A percentile compares a stretch with the other conserved stretches of the same genome.
Evolutionary conservation across 2,797 vertebrate species (phyloP).

Genomic region (Glyptemys insculpta): DNA sequence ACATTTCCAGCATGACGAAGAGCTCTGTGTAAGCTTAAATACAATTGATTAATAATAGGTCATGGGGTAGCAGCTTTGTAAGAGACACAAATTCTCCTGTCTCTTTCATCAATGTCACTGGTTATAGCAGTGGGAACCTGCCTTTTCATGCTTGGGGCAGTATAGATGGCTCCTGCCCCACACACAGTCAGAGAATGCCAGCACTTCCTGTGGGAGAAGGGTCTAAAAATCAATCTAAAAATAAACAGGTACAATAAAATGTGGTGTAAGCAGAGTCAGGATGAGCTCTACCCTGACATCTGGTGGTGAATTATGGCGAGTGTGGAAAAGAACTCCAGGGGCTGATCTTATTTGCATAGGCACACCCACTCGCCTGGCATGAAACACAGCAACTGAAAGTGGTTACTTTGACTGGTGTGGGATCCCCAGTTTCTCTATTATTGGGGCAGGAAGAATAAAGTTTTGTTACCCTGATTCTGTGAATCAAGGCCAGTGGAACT

Average conservation of each 20-base stretch:
- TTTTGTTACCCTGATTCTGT: no score
- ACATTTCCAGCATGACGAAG: not conserved
- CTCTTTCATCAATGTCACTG: constrained; percentile 30
- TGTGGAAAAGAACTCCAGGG: no score
- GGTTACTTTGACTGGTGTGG: no score
- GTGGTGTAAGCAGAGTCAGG: no score
- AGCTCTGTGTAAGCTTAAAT: not conserved
- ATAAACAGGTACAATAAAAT: not conserved
- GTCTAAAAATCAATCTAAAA: not conserved
- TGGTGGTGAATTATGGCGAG: no score
- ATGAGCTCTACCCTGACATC: no score
- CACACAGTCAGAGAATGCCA: not conserved
- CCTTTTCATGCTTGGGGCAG: not conserved
- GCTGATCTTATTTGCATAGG: no score
- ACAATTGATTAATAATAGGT: constrained; percentile 48
- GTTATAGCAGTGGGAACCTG: constrained; percentile 30
- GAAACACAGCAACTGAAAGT: no score
- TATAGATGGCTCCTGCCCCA: constrained; percentile 18
- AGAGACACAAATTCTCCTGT: constrained; percentile 42
- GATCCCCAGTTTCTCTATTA: no score
- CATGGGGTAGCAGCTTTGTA: constrained; percentile 39
- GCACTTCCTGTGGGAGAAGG: not conserved
- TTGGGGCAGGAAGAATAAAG: no score
- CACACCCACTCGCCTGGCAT: no score
- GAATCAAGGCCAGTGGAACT: no score